Conservation (phyloP, 2,888 invertebrate species). For the Mechanitis mazaeus region DNA sequence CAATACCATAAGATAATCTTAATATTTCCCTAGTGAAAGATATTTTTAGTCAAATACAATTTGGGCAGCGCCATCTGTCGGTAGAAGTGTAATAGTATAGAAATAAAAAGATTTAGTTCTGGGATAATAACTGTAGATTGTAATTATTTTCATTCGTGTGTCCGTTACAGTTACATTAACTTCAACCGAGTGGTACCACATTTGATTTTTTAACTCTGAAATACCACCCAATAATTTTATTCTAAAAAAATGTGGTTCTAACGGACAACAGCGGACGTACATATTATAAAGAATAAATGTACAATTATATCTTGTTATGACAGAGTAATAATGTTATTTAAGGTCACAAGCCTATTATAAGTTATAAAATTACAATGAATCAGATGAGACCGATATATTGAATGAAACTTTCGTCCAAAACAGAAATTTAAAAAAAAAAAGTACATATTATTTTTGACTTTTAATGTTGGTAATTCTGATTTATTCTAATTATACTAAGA, state of each 20-base stretch:
- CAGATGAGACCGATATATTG: constrained; percentile 1
- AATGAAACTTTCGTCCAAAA: background rate
- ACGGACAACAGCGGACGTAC: background rate
- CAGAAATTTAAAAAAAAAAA: too few relatives aligned
- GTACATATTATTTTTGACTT: too few relatives aligned
- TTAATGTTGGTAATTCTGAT: too few relatives aligned
- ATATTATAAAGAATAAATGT: constrained; percentile 13
- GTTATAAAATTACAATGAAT: background rate
- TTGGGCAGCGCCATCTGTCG: constrained; percentile 19
- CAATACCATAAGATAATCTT: background rate
- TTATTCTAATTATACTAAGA: too few relatives aligned
- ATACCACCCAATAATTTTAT: background rate
- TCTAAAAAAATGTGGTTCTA: background rate
- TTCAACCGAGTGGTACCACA: background rate
- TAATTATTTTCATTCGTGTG: constrained; percentile 3
- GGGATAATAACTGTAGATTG: constrained; percentile 14
- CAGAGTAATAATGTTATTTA: constrained; percentile 6
- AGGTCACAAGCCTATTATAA: constrained; percentile 13
- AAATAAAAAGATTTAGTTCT: constrained; percentile 13
- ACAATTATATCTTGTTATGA: background rate
- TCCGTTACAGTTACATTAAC: background rate
- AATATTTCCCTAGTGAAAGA: background rate
- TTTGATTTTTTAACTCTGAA: background rate
- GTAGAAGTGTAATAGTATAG: constrained; percentile 11
- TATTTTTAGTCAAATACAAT: background rate